Conservation (phyloP, 2,113 vertebrate species). For the Sardina pilchardus region DNA sequence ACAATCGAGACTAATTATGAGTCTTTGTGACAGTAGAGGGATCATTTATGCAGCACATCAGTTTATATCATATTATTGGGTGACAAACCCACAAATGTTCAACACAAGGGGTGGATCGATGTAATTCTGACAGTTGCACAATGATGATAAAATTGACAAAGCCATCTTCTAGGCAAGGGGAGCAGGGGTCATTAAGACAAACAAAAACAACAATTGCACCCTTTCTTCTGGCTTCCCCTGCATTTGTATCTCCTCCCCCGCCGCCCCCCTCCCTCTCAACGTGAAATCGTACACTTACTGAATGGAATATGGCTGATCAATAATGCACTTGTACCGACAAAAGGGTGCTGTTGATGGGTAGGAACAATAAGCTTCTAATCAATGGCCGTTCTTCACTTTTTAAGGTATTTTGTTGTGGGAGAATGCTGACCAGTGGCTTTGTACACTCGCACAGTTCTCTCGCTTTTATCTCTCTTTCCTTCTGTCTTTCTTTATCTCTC, state of each 20-base stretch:
- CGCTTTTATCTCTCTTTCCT: background rate
- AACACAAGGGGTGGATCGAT: background rate
- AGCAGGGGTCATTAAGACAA: constrained; percentile 8
- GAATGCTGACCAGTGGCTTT: background rate
- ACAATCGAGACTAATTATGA: background rate
- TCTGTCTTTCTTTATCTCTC: background rate
- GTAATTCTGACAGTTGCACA: background rate
- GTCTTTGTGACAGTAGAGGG: background rate
- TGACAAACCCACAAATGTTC: background rate
- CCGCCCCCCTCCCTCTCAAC: background rate
- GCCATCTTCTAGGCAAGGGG: background rate
- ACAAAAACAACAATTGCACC: constrained; percentile 6
- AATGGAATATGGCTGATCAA: constrained; percentile 15
- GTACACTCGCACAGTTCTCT: background rate
- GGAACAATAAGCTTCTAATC: constrained; percentile 11
- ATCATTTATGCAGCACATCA: background rate
- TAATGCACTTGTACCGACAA: constrained; percentile 15
- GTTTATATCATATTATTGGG: constrained; percentile 4
- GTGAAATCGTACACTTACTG: constrained; percentile 11
- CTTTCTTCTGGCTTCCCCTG: background rate
- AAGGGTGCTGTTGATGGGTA: constrained; percentile 1
- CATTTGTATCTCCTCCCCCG: background rate
- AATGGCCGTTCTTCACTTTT: constrained; percentile 14
- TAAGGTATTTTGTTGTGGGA: constrained; percentile 6
- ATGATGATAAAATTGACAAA: constrained; percentile 11